Percentiles rank a stretch among this genome's conserved stretches.
phyloP scores from a whole-genome alignment of 2,888 invertebrate genomes.

The Oligia strigilis region DNA sequence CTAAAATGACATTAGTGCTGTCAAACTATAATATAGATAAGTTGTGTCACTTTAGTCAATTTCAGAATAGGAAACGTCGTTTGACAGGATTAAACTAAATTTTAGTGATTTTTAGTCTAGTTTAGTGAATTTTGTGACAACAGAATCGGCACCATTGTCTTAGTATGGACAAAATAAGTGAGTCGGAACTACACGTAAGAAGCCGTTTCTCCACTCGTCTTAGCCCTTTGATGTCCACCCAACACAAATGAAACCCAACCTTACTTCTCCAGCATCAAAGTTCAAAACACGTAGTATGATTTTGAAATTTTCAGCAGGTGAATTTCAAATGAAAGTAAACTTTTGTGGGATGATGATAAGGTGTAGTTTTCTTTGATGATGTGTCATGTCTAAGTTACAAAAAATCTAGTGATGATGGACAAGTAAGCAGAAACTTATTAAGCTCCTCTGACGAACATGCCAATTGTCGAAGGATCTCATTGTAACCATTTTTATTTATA shows the following conservation, averaged over 20 bases:
- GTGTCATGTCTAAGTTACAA: constrained; percentile 67
- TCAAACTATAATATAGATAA: no score
- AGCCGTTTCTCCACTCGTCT: constrained; percentile 77
- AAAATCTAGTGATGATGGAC: constrained; percentile 83
- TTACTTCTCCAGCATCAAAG: constrained; percentile 33
- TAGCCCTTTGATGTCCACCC: constrained; percentile 74
- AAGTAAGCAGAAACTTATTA: constrained; percentile 87
- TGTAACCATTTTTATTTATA: constrained; percentile 70
- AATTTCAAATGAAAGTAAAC: constrained; percentile 29
- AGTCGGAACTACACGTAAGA: constrained; percentile 84
- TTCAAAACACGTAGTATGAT: constrained; percentile 40
- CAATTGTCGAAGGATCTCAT: constrained; percentile 80
- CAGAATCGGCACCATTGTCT: no score
- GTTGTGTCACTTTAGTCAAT: no score
- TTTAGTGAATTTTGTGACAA: no score
- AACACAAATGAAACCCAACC: constrained; percentile 61
- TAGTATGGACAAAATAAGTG: constrained; percentile 88
- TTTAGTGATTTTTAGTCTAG: no score
- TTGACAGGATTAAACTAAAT: no score
- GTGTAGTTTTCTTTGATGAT: constrained; percentile 57
- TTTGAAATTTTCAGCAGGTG: constrained; percentile 27
- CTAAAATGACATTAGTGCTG: no score
- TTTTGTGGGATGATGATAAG: constrained; percentile 7
- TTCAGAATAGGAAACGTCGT: no score
- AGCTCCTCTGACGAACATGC: constrained; percentile 85